Conservation (phyloP, 2,113 vertebrate genomes). For the Eleginops maclovinus region DNA sequence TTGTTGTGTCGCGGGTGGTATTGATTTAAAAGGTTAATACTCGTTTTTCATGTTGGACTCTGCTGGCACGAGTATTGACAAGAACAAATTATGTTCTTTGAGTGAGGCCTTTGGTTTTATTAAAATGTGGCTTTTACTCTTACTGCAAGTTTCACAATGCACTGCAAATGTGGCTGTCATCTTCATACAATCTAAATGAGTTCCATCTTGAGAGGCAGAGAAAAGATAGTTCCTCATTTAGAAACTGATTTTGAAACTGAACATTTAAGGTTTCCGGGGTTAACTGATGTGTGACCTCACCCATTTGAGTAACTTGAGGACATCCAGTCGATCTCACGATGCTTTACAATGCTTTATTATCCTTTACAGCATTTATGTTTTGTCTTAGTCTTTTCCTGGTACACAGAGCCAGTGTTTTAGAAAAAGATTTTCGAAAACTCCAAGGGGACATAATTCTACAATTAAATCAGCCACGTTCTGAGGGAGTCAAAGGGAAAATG, state of each 20-base stretch:
- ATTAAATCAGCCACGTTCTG: slow-evolving; percentile 74
- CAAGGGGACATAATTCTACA: slow-evolving; percentile 69
- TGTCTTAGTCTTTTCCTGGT: slow-evolving; percentile 72
- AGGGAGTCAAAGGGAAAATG: slow-evolving; percentile 66
- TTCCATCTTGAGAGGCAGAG: slow-evolving; percentile 58
- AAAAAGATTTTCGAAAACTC: slow-evolving; percentile 71
- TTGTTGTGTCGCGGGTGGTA: slow-evolving; percentile 58
- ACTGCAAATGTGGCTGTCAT: slow-evolving; percentile 48
- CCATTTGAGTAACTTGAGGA: slow-evolving; percentile 60
- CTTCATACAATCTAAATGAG: slow-evolving; percentile 64
- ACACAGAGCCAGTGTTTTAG: slow-evolving; percentile 72
- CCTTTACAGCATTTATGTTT: slow-evolving; percentile 61
- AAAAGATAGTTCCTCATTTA: slow-evolving; percentile 73
- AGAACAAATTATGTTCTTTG: slow-evolving; percentile 60
- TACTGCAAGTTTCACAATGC: slow-evolving; percentile 57
- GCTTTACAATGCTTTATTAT: slow-evolving; percentile 63
- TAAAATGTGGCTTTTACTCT: slow-evolving; percentile 56
- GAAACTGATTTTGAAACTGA: slow-evolving; percentile 65
- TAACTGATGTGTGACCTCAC: slow-evolving; percentile 63
- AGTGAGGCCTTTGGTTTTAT: slow-evolving; percentile 60
- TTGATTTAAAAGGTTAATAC: slow-evolving; percentile 60
- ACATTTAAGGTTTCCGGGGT: slow-evolving; percentile 64
- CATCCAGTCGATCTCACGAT: slow-evolving; percentile 42
- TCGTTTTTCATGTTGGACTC: slow-evolving; percentile 40
- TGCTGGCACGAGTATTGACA: slow-evolving; percentile 60